Conservation (phyloP, 2,888 invertebrate genomes). For the Amphimallon solstitiale region DNA sequence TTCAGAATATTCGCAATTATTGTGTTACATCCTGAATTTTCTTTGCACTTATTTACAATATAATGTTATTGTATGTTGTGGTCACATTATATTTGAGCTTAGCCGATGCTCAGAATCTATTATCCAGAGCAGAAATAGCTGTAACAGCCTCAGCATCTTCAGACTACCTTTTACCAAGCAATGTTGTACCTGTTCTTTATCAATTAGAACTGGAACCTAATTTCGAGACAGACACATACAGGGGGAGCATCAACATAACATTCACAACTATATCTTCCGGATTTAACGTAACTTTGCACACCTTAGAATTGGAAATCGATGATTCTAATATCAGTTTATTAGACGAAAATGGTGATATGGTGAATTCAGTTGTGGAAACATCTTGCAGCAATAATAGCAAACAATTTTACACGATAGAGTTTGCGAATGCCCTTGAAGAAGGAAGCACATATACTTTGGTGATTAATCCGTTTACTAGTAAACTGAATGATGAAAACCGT, state of each 20-base stretch:
- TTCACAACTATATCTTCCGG: background rate
- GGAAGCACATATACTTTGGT: background rate
- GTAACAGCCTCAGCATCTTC: slow-evolving; percentile 4
- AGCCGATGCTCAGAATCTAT: slow-evolving; percentile 5
- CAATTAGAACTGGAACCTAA: slow-evolving; percentile 29
- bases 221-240: slow-evolving; percentile 30
- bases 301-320: slow-evolving; percentile 23
- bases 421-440: background rate
- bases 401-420: slow-evolving; percentile 25
- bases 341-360: background rate
- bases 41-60: too few species aligned
- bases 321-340: slow-evolving; percentile 3
- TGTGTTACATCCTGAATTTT: too few species aligned
- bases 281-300: slow-evolving; percentile 20
- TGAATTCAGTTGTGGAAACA: slow-evolving; percentile 1
- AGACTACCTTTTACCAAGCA: slow-evolving; percentile 23
- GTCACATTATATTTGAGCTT: background rate
- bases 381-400: slow-evolving; percentile 13
- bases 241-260: slow-evolving; percentile 21
- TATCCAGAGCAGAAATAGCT: slow-evolving; percentile 10
- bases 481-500: slow-evolving; percentile 16
- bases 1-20: too few species aligned
- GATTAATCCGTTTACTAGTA: slow-evolving; percentile 23
- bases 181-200: slow-evolving; percentile 11
- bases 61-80: too few species aligned